phyloP scores from a whole-genome alignment of 2,888 invertebrate species.

The Hemaris fuciformis region DNA sequence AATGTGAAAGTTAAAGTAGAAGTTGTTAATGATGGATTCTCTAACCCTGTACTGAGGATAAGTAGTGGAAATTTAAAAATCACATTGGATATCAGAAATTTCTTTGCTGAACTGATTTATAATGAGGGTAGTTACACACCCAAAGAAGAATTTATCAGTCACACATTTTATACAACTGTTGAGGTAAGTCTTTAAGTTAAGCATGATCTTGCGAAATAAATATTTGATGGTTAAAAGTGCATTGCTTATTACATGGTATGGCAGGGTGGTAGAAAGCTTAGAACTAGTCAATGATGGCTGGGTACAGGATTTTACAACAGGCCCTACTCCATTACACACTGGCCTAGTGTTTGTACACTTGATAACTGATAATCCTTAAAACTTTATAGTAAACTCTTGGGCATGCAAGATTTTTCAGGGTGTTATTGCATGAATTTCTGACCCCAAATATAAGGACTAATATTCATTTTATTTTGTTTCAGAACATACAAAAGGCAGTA shows the following conservation, averaged over 20 bases:
- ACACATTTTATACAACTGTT: slow-evolving; percentile 47
- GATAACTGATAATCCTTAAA: too few species aligned
- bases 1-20: slow-evolving; percentile 42
- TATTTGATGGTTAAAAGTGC: too few species aligned
- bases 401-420: too few species aligned
- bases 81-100: slow-evolving; percentile 52
- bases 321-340: too few species aligned
- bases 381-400: too few species aligned
- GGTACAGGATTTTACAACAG: too few species aligned
- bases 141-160: slow-evolving; percentile 42
- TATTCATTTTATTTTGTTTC: slow-evolving; percentile 34
- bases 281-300: too few species aligned
- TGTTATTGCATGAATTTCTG: background rate
- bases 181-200: slow-evolving; percentile 45
- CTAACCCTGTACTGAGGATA: slow-evolving; percentile 45
- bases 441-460: background rate
- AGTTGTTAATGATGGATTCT: slow-evolving; percentile 53
- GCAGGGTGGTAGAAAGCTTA: too few species aligned
- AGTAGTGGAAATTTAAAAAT: slow-evolving; percentile 41
- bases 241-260: too few species aligned
- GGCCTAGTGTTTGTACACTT: too few species aligned
- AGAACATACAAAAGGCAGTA: slow-evolving; percentile 52
- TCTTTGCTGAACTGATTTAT: slow-evolving; percentile 52
- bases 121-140: slow-evolving; percentile 28
- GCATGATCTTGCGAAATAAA: too few species aligned